Percentiles rank a stretch among this genome's conserved stretches.
phyloP scores from a whole-genome alignment of 2,113 vertebrate species.

The Poicephalus gulielmi region DNA sequence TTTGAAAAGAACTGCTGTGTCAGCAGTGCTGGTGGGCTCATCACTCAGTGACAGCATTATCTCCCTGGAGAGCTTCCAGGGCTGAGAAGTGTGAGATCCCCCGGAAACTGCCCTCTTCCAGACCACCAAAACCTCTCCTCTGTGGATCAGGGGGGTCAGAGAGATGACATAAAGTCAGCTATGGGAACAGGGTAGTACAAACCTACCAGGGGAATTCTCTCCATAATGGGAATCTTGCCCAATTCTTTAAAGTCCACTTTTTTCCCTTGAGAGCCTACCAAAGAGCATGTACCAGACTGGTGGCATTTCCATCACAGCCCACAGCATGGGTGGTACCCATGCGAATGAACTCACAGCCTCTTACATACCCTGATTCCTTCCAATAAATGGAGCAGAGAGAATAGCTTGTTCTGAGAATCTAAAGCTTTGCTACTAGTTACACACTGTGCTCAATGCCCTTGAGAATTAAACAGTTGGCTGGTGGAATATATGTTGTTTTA shows the following conservation, averaged over 20 bases:
- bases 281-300: background rate
- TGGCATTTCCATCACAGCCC: background rate
- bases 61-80: background rate
- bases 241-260: background rate
- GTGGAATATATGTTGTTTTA: background rate
- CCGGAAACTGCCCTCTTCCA: background rate
- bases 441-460: background rate
- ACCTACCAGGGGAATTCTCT: background rate
- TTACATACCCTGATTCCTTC: background rate
- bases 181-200: background rate
- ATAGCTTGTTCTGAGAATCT: background rate
- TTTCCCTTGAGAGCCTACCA: background rate
- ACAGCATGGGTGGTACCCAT: rapidly evolving
- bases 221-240: background rate
- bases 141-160: background rate
- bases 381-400: background rate
- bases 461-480: background rate
- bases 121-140: background rate
- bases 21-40: slow-evolving; percentile 18
- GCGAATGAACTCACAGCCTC: background rate
- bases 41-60: background rate
- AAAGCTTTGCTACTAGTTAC: background rate
- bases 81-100: background rate
- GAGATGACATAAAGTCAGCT: background rate
- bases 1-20: slow-evolving; percentile 25